Base-by-base conservation (phyloP, 1,140 invertebrate genomes). In the Callitettix versicolor region DNA sequence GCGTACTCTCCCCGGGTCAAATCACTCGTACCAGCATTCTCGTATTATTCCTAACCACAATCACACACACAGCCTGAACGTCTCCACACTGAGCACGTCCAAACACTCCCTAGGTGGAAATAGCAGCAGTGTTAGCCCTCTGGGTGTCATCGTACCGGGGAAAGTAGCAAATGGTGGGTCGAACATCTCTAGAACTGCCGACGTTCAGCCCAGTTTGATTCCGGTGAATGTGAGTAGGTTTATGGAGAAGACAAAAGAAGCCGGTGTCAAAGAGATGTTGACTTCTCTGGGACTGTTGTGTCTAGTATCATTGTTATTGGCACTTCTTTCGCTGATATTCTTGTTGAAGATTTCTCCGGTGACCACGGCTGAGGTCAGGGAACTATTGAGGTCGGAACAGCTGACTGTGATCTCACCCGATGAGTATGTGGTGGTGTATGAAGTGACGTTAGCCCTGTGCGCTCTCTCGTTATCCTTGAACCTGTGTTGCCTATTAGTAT, bases 401-500 rank as follows among this genome's bases (percentile, higher is more conserved):
- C 65, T 78, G 61, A 77, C 78, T 40, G 72, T 79, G 59, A 78
- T 75, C 57, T 77, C 79, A 52, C 70, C 72, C 15, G 86, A 89
- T 64, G 88, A 91, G 65, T 90, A 90, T 63, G 81, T 85, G 20
- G 81, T 88, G 56, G 86, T 94, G 24, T 90, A 91, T 67, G 90
- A 94, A 75, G 89, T 94, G 58, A 91, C 89, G 2, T 73, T 93
- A 59, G 89, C 88, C 5, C 73, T 94, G 56, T 89, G 88, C 66
- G 88, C 90, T 11, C 76, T 94, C 53, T 91, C 90, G 20, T 72
- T 94, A 20, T 89, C 87, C 0, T 71, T 94, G 24, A 90, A 94
- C 70, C 76, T 94, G 15, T 92, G 89, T 73, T 94, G 90, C 68
- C 75, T 94, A 36, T 79, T 95, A 57, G 89, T 95, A 54, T 95